Evolutionary conservation across 2,113 vertebrate genomes (phyloP).

Genomic region (Psittacus erithacus): DNA sequence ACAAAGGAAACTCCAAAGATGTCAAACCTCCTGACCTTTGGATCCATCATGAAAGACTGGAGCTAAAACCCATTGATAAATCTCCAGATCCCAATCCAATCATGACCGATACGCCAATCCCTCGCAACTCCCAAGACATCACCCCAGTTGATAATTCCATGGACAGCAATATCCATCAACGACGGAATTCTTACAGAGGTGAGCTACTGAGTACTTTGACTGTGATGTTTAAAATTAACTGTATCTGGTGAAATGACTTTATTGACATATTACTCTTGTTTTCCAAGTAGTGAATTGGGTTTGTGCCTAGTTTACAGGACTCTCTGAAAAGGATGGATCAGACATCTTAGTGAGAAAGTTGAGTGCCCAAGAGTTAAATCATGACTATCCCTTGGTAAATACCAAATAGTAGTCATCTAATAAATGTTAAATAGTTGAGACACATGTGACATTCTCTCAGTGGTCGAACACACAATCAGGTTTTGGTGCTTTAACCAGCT

Average conservation of each 20-base stretch:
- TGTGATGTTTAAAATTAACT: background rate
- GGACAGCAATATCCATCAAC: slow-evolving; percentile 91
- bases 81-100: slow-evolving; percentile 96
- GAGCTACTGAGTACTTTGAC: background rate
- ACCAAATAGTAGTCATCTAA: background rate
- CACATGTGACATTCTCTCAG: background rate
- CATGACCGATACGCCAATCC: slow-evolving; percentile 97
- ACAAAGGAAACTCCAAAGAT: slow-evolving; percentile 97
- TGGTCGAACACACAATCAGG: background rate
- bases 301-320: background rate
- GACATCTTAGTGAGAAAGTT: background rate
- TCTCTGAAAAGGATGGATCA: background rate
- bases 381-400: background rate
- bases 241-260: background rate
- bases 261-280: background rate
- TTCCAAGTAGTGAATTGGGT: background rate
- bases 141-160: slow-evolving; percentile 90
- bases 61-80: slow-evolving; percentile 97
- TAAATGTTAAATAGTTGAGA: background rate
- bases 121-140: slow-evolving; percentile 94
- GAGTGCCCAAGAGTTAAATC: background rate
- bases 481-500: background rate
- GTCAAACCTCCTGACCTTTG: slow-evolving; percentile 97
- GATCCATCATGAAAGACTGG: slow-evolving; percentile 97
- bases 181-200: slow-evolving; percentile 97